Base-by-base conservation (phyloP, 2,797 vertebrate species). In the Onychomys leucogaster region DNA sequence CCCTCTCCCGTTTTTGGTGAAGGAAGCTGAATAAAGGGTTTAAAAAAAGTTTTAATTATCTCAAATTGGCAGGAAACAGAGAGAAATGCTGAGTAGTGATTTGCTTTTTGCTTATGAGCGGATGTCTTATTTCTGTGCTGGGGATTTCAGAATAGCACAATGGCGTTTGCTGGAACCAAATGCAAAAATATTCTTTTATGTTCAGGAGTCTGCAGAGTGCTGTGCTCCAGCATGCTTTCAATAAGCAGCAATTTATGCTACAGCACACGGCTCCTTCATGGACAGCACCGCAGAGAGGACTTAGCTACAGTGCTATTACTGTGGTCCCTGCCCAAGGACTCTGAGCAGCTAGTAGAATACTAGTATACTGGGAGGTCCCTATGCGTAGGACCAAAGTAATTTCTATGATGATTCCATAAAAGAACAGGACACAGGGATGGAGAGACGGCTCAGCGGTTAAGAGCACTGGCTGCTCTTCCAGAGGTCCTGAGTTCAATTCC, bases 11-110 rank as follows among this genome's bases (percentile, higher is more conserved):
- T 96, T 96, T 97, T 94, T 96, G 61, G 91, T 89, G 41, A 91
- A 95, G 89, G 97, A 97, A 97, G 97, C 91, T 94, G 96, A 96
- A 98, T 96, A 86, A 97, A 97, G 94, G 96, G 59, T 76, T 97
- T 97, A 71, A 91, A 95, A 96, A 97, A 98, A 97, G 96, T 98
- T 97, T 97, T 94, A 98, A 97, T 98, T 69, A 97, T 97, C 96
- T 95, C 96, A 92, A 97, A 98, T 98, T 97, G 98, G 97, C 97
- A 98, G 98, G 97, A 97, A 98, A 97, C 90, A 97, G 95, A 94
- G 97, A 91, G 95, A 98, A 97, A 97, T 96, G 97, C 97, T 96
- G 96, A 98, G 96, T 94, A 96, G 97, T 96, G 97, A 97, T 96
- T 98, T 97, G 97, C 97, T 97, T 96, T 95, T 94, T 97, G 96